Conservation (phyloP, 2,888 invertebrate species). For the Allolobophora icterica region DNA sequence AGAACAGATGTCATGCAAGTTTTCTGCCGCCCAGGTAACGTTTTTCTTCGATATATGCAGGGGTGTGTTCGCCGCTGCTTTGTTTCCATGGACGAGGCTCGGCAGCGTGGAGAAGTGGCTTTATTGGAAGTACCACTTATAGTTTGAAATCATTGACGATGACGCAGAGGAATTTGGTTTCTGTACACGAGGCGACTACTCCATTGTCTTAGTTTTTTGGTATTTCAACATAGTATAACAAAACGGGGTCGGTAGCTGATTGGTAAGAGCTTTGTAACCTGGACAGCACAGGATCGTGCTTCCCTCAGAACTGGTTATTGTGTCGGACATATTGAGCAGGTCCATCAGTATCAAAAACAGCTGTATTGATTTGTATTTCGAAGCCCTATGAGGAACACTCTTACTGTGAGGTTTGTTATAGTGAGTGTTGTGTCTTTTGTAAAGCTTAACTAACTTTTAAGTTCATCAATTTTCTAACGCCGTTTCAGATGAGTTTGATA, state of each 20-base stretch:
- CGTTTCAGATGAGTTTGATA: neutral
- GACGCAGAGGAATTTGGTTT: neutral
- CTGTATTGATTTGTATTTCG: too few species aligned
- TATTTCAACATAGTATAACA: neutral
- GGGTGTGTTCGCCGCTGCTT: neutral
- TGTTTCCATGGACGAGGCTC: neutral
- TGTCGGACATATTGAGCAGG: too few species aligned
- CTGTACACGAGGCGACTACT: neutral
- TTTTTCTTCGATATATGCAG: neutral
- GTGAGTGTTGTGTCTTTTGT: too few species aligned
- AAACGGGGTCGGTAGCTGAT: too few species aligned
- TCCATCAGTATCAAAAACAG: too few species aligned
- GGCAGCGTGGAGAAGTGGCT: neutral
- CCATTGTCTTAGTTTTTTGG: neutral
- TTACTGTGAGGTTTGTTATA: too few species aligned
- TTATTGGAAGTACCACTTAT: neutral
- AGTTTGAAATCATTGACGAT: neutral
- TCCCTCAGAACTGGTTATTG: too few species aligned
- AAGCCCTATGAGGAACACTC: too few species aligned
- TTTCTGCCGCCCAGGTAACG: conserved; percentile 9
- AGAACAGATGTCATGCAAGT: conserved; percentile 2
- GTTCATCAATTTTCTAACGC: neutral
- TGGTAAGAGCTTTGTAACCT: too few species aligned
- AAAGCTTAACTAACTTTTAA: too few species aligned
- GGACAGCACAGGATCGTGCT: too few species aligned